Evolutionary conservation across 2,797 vertebrate species (phyloP).

Genomic region (Lemur catta): DNA sequence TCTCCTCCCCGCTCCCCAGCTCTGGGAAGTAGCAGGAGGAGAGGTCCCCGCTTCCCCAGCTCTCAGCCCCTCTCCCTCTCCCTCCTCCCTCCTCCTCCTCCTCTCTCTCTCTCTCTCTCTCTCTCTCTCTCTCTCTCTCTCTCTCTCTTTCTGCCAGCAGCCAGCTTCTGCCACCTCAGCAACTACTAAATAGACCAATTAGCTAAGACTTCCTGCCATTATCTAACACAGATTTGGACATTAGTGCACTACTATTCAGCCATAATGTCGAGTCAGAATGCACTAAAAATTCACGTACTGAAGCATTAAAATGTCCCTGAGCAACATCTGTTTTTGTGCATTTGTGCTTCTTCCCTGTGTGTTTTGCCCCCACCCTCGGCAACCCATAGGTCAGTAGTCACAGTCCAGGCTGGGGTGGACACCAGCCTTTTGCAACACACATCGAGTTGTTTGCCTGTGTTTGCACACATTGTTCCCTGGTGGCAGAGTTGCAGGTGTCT

Average conservation of each 20-base stretch:
- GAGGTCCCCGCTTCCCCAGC: no score
- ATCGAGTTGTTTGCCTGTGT: no score
- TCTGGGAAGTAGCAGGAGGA: background rate
- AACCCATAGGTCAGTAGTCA: fast-evolving
- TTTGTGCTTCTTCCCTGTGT: background rate
- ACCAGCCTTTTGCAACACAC: background rate
- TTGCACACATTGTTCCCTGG: background rate
- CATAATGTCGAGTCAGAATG: slow-evolving; percentile 47
- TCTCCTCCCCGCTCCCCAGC: background rate
- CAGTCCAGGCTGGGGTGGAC: fast-evolving
- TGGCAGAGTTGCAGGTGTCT: fast-evolving
- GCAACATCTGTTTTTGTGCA: background rate
- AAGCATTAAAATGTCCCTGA: background rate
- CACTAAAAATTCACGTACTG: slow-evolving; percentile 24
- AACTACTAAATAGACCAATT: slow-evolving; percentile 75
- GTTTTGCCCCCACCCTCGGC: fast-evolving
- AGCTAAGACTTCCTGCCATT: slow-evolving; percentile 76
- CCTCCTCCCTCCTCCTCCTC: no score
- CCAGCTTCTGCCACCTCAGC: slow-evolving; percentile 76
- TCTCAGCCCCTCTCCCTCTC: no score
- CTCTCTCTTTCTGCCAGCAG: background rate
- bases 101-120: no score
- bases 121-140: no score
- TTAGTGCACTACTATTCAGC: slow-evolving; percentile 29
- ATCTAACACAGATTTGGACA: slow-evolving; percentile 55